These are phyloP conservation scores for Monochamus saltuarius DNA, from an alignment of 1,140 invertebrate species.

Conservation along the genomic window DNA sequence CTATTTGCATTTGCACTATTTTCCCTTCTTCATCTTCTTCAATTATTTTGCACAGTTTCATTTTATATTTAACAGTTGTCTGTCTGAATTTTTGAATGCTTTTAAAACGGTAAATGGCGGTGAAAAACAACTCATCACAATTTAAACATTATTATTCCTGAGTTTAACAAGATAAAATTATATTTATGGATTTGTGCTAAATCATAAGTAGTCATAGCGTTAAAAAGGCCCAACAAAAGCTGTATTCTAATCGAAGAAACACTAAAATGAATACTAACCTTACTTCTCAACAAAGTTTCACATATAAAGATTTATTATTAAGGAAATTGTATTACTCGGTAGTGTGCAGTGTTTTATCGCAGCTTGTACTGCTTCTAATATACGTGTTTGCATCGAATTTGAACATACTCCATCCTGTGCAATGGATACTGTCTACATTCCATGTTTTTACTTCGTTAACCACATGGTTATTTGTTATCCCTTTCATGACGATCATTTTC, in stretches of 20 bases:
- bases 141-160: too few relatives aligned
- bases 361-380: conserved; percentile 55
- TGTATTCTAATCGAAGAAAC: neutral
- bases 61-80: too few relatives aligned
- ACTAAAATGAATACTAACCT: conserved; percentile 37
- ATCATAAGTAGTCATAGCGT: too few relatives aligned
- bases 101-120: too few relatives aligned
- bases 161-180: too few relatives aligned
- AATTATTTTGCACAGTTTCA: too few relatives aligned
- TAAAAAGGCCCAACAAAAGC: too few relatives aligned
- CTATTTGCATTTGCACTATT: too few relatives aligned
- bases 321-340: conserved; percentile 55
- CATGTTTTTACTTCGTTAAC: conserved; percentile 55
- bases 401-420: conserved; percentile 54
- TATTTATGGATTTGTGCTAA: too few relatives aligned
- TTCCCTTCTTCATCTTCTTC: too few relatives aligned
- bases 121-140: too few relatives aligned
- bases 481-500: conserved; percentile 56
- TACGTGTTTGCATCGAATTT: conserved; percentile 59
- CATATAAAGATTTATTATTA: conserved; percentile 54
- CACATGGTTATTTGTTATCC: conserved; percentile 59
- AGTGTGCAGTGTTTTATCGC: conserved; percentile 53
- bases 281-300: conserved; percentile 21
- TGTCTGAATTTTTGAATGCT: too few relatives aligned
- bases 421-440: conserved; percentile 56